A percentile compares a stretch with the other conserved stretches of the same genome.
Conservation (phyloP, 2,797 vertebrate species). For the Pelobates cultripes region DNA sequence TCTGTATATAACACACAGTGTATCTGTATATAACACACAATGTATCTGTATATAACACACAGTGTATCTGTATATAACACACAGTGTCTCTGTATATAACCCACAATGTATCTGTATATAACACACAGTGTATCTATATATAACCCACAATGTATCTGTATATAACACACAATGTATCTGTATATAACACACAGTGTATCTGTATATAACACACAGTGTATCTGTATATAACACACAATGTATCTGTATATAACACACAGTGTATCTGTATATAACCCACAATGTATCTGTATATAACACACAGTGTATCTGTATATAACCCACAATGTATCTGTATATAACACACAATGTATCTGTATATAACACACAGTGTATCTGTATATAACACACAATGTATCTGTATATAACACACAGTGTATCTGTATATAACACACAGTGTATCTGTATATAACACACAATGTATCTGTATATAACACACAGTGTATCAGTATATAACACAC, state of each 20-base stretch:
- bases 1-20: not conserved
- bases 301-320: too few relatives aligned
- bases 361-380: too few relatives aligned
- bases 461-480: too few relatives aligned
- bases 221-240: too few relatives aligned
- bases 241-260: not conserved
- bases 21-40: not conserved
- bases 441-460: too few relatives aligned
- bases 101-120: not conserved
- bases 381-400: too few relatives aligned
- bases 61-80: not conserved
- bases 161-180: not conserved
- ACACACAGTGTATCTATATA: not conserved
- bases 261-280: not conserved
- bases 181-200: not conserved
- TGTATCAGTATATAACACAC: too few relatives aligned
- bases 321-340: too few relatives aligned
- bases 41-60: not conserved
- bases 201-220: not conserved
- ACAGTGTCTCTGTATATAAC: not conserved
- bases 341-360: too few relatives aligned
- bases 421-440: too few relatives aligned
- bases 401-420: too few relatives aligned
- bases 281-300: too few relatives aligned
- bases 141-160: not conserved